A percentile compares a stretch with the other conserved stretches of the same genome.
Conservation (phyloP, 2,888 invertebrate species). For the Onchidella celtica region DNA sequence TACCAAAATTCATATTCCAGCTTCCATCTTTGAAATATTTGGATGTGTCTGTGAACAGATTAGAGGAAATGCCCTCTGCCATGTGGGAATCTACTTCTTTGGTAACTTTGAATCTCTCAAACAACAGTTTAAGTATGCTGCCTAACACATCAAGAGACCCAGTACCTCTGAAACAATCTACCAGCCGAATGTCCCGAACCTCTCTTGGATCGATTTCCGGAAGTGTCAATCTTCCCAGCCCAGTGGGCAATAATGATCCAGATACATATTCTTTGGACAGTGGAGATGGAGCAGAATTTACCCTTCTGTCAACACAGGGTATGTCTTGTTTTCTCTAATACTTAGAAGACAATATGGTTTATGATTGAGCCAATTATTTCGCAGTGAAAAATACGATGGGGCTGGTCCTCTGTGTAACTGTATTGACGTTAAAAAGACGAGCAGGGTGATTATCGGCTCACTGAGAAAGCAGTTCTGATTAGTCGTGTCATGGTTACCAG, state of each 20-base stretch:
- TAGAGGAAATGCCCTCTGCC: conserved; percentile 85
- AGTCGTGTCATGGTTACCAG: too few relatives aligned
- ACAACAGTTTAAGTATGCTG: conserved; percentile 48
- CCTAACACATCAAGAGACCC: conserved; percentile 48
- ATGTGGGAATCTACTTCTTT: conserved; percentile 60
- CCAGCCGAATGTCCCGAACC: not conserved
- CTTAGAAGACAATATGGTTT: too few relatives aligned
- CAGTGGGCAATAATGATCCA: conserved; percentile 41
- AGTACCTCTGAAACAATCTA: conserved; percentile 9
- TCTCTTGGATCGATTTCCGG: not conserved
- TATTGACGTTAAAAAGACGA: too few relatives aligned
- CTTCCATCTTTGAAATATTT: conserved; percentile 89
- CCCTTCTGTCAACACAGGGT: conserved; percentile 18
- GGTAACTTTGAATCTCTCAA: conserved; percentile 53
- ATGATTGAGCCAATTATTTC: too few relatives aligned
- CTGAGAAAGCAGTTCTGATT: too few relatives aligned
- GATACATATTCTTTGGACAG: conserved; percentile 15
- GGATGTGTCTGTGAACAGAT: conserved; percentile 93
- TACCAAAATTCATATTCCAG: conserved; percentile 91
- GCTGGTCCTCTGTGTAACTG: too few relatives aligned
- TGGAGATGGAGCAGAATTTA: conserved; percentile 3
- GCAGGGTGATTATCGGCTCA: too few relatives aligned
- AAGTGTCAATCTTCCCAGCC: conserved; percentile 26
- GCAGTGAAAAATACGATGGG: too few relatives aligned
- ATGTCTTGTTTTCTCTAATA: not conserved